Base-by-base conservation (phyloP, 2,888 invertebrate genomes). In the Theodoxus fluviatilis region DNA sequence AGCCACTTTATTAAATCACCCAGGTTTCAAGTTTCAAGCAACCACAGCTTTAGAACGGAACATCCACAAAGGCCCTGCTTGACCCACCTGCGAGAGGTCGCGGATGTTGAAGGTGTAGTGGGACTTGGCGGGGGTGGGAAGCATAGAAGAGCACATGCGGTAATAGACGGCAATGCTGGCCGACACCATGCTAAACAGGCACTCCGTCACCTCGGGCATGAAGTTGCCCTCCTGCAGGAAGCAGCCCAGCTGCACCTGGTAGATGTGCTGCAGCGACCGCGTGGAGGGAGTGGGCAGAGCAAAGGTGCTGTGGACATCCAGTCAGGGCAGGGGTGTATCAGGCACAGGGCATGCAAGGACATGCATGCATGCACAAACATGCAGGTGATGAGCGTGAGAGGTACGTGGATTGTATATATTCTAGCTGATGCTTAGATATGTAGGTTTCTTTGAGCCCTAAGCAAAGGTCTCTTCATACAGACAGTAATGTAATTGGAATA, bases 91-190 rank as follows among this genome's bases (percentile, higher is more conserved):
- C 22, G 85, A 81, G 33, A 86, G 79, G 76, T 87, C 87, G 68
- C 87, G 75, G 47, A 87, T 79, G 74, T 87, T 87, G 74, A 86
- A 87, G n/a, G 85, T 85, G 74, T 87, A 87, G 73, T 87, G 87
- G n/a, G 83, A 84, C 73, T 86, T 87, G 49, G 86, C 80, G 6
- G 87, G 87, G 4, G 87, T 87, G 12, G 87, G 86, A 52, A 84
- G 71, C 84, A 87, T 85, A 67, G 76, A 78, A 31, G 76, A 74
- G 69, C 83, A 81, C 83, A 87, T 85, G 59, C 81, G 79, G 75
- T 86, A 86, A 76, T 85, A 87, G 67, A 87, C 81, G 22, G 84
- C 83, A 40, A 87, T 85, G 70, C 83, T 81, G 37, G 84, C 84
- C 3, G 85, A 84, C 35, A 87, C 86, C 25, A 87, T 75, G 3